Percentiles rank a stretch among this genome's conserved stretches.
These are phyloP conservation scores for Enteromius thamalakanensis DNA, from an alignment of 2,797 vertebrate species.

Conservation along the genomic window DNA sequence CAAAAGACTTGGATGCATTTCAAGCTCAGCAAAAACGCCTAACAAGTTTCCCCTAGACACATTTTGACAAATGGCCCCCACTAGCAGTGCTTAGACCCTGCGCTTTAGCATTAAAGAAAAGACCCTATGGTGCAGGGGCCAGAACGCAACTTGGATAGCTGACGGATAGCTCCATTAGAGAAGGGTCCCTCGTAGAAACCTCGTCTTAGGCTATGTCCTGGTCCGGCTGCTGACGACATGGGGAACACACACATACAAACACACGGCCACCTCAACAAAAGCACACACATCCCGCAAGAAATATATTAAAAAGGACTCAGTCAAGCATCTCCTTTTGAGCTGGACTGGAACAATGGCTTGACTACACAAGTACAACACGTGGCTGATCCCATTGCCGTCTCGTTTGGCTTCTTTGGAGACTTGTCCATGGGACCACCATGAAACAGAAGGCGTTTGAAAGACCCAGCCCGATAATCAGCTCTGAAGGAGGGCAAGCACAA, in stretches of 20 bases:
- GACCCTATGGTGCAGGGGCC: slow-evolving; percentile 75
- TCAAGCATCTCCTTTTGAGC: slow-evolving; percentile 97
- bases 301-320: slow-evolving; percentile 90
- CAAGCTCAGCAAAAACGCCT: slow-evolving; percentile 41
- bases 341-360: slow-evolving; percentile 89
- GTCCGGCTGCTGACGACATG: slow-evolving; percentile 89
- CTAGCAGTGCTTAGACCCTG: slow-evolving; percentile 73
- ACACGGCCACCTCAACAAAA: slow-evolving; percentile 68
- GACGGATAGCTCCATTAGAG: slow-evolving; percentile 93
- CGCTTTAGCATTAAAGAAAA: slow-evolving; percentile 77
- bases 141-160: slow-evolving; percentile 77
- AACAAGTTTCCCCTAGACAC: slow-evolving; percentile 71
- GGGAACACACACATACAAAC: slow-evolving; percentile 67
- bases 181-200: slow-evolving; percentile 82
- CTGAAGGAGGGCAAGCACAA: slow-evolving; percentile 83
- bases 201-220: slow-evolving; percentile 82
- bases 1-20: slow-evolving; percentile 28
- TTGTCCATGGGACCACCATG: slow-evolving; percentile 93
- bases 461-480: slow-evolving; percentile 87
- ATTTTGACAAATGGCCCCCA: slow-evolving; percentile 80
- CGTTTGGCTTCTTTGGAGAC: slow-evolving; percentile 84
- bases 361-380: slow-evolving; percentile 88
- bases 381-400: slow-evolving; percentile 84
- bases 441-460: slow-evolving; percentile 87
- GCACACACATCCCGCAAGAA: slow-evolving; percentile 74